phyloP scores from a whole-genome alignment of 1,140 invertebrate genomes.

The Epicauta chinensis region DNA sequence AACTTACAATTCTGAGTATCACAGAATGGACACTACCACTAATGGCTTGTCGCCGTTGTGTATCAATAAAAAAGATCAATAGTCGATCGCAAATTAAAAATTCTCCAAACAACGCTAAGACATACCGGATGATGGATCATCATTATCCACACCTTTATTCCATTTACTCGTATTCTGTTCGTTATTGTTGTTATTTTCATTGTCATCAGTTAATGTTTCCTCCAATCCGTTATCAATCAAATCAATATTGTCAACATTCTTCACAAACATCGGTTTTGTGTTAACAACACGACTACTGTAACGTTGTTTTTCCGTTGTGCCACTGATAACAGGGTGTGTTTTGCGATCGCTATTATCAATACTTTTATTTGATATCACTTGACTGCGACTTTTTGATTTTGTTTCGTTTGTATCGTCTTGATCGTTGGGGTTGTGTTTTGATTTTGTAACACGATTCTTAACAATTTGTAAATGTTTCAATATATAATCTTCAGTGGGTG shows the following conservation, averaged over 20 bases:
- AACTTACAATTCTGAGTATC: slow-evolving; percentile 40
- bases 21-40: slow-evolving; percentile 45
- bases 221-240: slow-evolving; percentile 26
- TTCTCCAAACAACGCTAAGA: slow-evolving; percentile 37
- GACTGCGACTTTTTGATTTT: slow-evolving; percentile 30
- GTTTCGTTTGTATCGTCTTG: slow-evolving; percentile 20
- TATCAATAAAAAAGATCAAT: too few species aligned
- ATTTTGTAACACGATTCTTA: slow-evolving; percentile 56
- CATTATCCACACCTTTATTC: slow-evolving; percentile 33
- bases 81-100: too few species aligned
- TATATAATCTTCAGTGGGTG: slow-evolving; percentile 87
- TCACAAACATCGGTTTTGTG: slow-evolving; percentile 41
- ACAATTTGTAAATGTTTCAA: slow-evolving; percentile 82
- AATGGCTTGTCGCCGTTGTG: slow-evolving; percentile 43
- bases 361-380: slow-evolving; percentile 40
- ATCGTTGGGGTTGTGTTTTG: slow-evolving; percentile 34
- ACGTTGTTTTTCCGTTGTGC: slow-evolving; percentile 39
- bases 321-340: slow-evolving; percentile 37
- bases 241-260: slow-evolving; percentile 36
- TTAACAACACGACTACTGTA: slow-evolving; percentile 42
- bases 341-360: slow-evolving; percentile 38
- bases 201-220: slow-evolving; percentile 16
- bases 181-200: slow-evolving; percentile 1
- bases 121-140: slow-evolving; percentile 46
- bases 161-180: slow-evolving; percentile 27